phyloP scores from a whole-genome alignment of 1,140 invertebrate genomes.

The Nephila pilipes region DNA sequence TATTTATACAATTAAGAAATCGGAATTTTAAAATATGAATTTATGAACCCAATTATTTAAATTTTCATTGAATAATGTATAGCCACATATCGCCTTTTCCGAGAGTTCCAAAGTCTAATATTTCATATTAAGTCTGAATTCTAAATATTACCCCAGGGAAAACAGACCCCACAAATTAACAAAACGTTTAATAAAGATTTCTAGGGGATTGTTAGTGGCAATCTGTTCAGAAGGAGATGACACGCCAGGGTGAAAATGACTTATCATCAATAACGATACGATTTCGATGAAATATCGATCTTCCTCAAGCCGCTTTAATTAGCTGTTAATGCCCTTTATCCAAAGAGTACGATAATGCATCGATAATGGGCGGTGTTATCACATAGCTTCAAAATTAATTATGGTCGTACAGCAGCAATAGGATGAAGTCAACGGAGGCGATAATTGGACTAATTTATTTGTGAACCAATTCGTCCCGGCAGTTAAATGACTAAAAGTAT shows the following conservation, averaged over 20 bases:
- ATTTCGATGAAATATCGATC: not conserved
- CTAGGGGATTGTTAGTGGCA: not conserved
- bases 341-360: constrained; percentile 2
- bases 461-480: not conserved
- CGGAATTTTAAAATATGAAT: no score
- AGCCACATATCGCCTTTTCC: no score
- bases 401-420: not conserved
- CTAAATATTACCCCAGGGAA: not conserved
- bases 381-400: not conserved
- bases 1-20: no score
- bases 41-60: no score
- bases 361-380: not conserved
- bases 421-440: not conserved
- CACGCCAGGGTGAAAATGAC: not conserved
- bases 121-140: not conserved
- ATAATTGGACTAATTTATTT: not conserved
- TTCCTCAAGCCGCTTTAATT: not conserved
- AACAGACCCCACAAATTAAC: not conserved
- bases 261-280: not conserved
- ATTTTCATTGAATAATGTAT: no score
- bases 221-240: not conserved
- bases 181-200: not conserved
- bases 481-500: not conserved
- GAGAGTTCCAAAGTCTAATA: not conserved
- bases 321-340: not conserved